Evolutionary conservation across 2,888 invertebrate genomes (phyloP), one percentile per base, ranked within the genome.

Genomic region (Dicycla oo): DNA sequence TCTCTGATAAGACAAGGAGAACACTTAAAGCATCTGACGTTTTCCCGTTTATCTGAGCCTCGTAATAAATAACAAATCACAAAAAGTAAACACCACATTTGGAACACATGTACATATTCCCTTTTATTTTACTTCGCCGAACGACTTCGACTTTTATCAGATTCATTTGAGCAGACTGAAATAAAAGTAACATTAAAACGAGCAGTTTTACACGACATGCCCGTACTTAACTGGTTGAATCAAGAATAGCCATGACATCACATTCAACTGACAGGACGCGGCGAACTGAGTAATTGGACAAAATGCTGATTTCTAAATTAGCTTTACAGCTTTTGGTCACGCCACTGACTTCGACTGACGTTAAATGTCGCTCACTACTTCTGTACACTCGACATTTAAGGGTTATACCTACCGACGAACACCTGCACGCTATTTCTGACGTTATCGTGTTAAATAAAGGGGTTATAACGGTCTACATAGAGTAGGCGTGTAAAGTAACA

Each of bases 261-360:
- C 78, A 70, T 83, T 65, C 53, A 81, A 77, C 76, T 79, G 81
- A 71, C 86, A 83, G 86, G 86, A 84, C 73, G 72, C 78, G 74
- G 57, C 49, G 69, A 83, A 87, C 81, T 83, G 86, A 86, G 82
- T 89, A 87, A 89, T 89, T 88, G 86, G 81, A 85, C 82, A 72
- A 85, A 83, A 82, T 82, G 73, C 66, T 82, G 82, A 86, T 85
- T 82, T 80, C 83, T 81, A 83, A 83, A 86, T 84, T 84, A 83
- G 82, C 79, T 83, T 86, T 83, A 88, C 85, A 82, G 81, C 82
- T 75, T 80, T 82, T 51, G 72, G 84, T 84, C 88, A 88, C 87
- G 88, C 83, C 81, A 80, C 62, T 66, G 66, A 63, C 72, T 74
- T 66, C 51, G 38, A 61, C 70, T 83, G 69, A 79, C 83, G 78